These are phyloP conservation scores for Euura lappo DNA, from an alignment of 1,140 invertebrate genomes.

Conservation along the genomic window DNA sequence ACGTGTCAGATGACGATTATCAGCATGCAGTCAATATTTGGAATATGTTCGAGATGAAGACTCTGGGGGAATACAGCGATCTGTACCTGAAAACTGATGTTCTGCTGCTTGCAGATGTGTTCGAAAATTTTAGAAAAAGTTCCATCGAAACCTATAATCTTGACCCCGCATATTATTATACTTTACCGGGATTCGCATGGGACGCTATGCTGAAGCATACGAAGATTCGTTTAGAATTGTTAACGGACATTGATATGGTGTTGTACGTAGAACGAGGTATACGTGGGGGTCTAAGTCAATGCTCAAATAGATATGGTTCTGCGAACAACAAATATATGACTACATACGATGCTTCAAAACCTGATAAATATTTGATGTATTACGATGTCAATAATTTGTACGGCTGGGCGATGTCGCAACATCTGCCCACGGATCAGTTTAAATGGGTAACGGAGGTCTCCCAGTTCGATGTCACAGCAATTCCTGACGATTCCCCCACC, in stretches of 20 bases:
- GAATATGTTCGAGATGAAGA: no score
- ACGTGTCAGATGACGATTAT: no score
- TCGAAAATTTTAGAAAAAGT: not conserved
- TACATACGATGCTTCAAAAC: not conserved
- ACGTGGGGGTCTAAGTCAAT: not conserved
- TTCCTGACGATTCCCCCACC: conserved; percentile 42
- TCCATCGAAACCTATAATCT: not conserved
- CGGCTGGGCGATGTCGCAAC: conserved; percentile 30
- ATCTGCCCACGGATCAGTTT: conserved; percentile 28
- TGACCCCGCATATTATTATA: not conserved
- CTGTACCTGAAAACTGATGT: no score
- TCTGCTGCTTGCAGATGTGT: not conserved
- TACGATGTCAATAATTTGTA: conserved; percentile 39
- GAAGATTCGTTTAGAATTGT: conserved; percentile 6
- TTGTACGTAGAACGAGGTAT: conserved; percentile 4
- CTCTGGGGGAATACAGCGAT: no score
- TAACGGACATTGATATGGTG: conserved; percentile 12
- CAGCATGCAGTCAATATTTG: no score
- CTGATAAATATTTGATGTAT: conserved; percentile 27
- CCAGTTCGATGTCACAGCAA: conserved; percentile 35
- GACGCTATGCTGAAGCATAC: conserved; percentile 18
- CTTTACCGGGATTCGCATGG: not conserved
- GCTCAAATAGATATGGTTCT: not conserved
- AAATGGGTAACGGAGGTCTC: conserved; percentile 19
- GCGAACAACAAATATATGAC: conserved; percentile 16